A percentile compares a stretch with the other conserved stretches of the same genome.
Evolutionary conservation across 2,797 vertebrate species (phyloP).

Genomic region (Sebastiscus albofasciatus): DNA sequence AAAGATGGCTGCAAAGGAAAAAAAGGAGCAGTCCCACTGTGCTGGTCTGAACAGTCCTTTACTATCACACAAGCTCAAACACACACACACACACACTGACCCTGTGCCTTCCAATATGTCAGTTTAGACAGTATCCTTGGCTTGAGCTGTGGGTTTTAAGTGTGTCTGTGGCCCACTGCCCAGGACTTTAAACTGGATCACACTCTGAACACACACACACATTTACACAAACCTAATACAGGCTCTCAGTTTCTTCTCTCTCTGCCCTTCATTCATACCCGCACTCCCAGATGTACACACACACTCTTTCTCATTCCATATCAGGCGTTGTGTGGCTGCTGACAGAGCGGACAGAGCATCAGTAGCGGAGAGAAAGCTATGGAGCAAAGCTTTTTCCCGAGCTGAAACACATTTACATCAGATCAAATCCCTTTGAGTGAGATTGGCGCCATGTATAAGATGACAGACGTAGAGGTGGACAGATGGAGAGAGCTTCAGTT

Average conservation of each 20-base stretch:
- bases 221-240: conserved; percentile 12
- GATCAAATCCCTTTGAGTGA: conserved; percentile 26
- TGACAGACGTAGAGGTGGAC: conserved; percentile 2
- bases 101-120: conserved; percentile 33
- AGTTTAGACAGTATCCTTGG: conserved; percentile 52
- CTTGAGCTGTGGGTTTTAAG: conserved; percentile 54
- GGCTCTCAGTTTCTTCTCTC: conserved; percentile 22
- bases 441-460: background rate
- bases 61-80: background rate
- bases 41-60: background rate
- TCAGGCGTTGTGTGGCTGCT: conserved; percentile 37
- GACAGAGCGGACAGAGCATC: conserved; percentile 7
- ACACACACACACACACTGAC: background rate
- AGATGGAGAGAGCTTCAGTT: background rate
- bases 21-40: background rate
- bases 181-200: conserved; percentile 52
- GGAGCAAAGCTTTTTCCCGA: background rate
- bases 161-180: conserved; percentile 65
- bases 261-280: conserved; percentile 36
- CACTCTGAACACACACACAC: conserved; percentile 12
- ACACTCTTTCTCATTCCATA: conserved; percentile 34
- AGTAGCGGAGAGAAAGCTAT: conserved; percentile 22
- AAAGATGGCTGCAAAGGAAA: background rate
- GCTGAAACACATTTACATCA: conserved; percentile 39
- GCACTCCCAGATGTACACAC: conserved; percentile 27